Conservation (phyloP, 1,140 invertebrate species). For the Pararge aegeria region DNA sequence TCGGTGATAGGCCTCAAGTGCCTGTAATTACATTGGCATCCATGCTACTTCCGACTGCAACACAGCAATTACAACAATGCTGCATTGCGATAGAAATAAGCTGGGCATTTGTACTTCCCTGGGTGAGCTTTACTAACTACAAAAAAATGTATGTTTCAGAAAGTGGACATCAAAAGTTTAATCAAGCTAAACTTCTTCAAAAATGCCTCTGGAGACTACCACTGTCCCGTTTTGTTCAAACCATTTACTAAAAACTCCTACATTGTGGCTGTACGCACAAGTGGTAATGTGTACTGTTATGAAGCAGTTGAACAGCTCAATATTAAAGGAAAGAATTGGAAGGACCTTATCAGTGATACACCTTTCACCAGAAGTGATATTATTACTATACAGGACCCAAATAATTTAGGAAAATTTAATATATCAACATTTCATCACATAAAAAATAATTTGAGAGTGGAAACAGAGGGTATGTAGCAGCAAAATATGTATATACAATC, state of each 20-base stretch:
- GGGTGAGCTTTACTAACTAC: too few relatives aligned
- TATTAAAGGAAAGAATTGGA: slow-evolving; percentile 96
- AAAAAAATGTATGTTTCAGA: slow-evolving; percentile 67
- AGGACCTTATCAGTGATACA: slow-evolving; percentile 95
- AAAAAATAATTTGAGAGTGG: slow-evolving; percentile 95
- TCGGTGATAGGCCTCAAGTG: too few relatives aligned
- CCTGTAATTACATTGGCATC: too few relatives aligned
- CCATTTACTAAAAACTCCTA: slow-evolving; percentile 97
- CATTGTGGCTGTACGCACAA: slow-evolving; percentile 94
- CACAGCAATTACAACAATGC: too few relatives aligned
- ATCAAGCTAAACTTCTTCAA: slow-evolving; percentile 95
- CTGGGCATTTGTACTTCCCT: too few relatives aligned
- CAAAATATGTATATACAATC: slow-evolving; percentile 12
- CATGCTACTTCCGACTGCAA: too few relatives aligned
- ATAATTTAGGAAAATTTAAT: slow-evolving; percentile 96
- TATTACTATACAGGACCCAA: slow-evolving; percentile 96
- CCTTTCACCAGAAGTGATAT: slow-evolving; percentile 95
- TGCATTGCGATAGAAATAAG: too few relatives aligned
- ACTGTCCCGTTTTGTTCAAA: slow-evolving; percentile 98
- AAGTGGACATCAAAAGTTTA: slow-evolving; percentile 91
- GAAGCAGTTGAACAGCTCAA: slow-evolving; percentile 99
- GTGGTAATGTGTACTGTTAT: slow-evolving; percentile 97
- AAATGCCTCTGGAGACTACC: slow-evolving; percentile 90
- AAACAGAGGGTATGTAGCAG: slow-evolving; percentile 86
- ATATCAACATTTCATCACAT: slow-evolving; percentile 96